Base-by-base conservation (phyloP, 1,140 invertebrate genomes). In the Heliconius hewitsoni region DNA sequence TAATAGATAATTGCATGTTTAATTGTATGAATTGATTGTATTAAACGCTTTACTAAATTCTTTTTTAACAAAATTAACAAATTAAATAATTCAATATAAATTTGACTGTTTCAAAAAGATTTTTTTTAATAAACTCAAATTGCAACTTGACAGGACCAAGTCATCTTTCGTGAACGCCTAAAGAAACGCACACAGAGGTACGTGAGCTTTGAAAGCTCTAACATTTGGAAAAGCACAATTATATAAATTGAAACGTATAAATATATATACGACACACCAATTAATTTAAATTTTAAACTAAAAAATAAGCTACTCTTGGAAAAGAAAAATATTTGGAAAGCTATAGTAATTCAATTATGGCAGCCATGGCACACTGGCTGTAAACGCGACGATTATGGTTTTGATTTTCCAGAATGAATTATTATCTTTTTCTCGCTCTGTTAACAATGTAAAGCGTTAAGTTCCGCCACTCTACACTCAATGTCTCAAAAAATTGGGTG, bases 111-210 rank as follows among this genome's bases (percentile, higher is more conserved):
- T 23, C 11, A 57, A 66, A 66, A 66, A 66, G 11, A 13, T 66
- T 66, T 66, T 46, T 66, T 66, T 30, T 66, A 66, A 66, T 73
- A 60, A 80, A 80, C 19, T 74, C 75, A 82, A 78, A 83, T 85
- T 85, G 85, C 78, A 82, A 85, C 80, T 89, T 82, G 84, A 83
- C 91, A 94, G 93, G 93, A 94, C 93, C 89, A 94, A 94, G 91
- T 94, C 93, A 81, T 94, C 93, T 83, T 94, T 94, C 91, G 93
- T 94, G 87, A 94, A 94, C 90, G 93, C 93, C 90, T 94, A 94
- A 91, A 87, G 90, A 90, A 87, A 85, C 80, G 81, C 71, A 83
- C 85, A 85, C 83, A 85, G 88, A 94, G 92, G 92, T 94, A 94
- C 79, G 91, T 93, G 81, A 72, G 81, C 73, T 55, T 74, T 37